Evolutionary conservation across 23 tunicate genomes (phyloP).

Genomic region (Halocynthia roretzi): DNA sequence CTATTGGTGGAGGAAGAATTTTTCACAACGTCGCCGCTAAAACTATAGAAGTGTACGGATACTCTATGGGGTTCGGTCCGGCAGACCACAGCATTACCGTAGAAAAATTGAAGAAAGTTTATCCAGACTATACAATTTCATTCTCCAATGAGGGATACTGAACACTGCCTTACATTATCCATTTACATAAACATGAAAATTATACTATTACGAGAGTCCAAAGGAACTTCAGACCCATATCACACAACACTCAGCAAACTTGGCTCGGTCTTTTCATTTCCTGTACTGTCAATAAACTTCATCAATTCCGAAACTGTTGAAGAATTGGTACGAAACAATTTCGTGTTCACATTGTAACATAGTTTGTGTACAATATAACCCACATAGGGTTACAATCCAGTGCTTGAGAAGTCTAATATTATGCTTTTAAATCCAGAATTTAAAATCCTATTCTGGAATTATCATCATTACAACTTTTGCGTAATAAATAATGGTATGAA

Average conservation of each 20-base stretch:
- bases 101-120: constrained; percentile 25
- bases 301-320: constrained; percentile 28
- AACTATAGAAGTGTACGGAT: constrained; percentile 68
- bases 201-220: constrained; percentile 25
- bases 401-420: too few relatives aligned
- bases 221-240: constrained; percentile 28
- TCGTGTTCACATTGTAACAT: too few relatives aligned
- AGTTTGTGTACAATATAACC: too few relatives aligned
- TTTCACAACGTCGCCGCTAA: constrained; percentile 36
- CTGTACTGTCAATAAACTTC: constrained; percentile 47
- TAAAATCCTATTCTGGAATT: too few relatives aligned
- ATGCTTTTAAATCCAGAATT: too few relatives aligned
- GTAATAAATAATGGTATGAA: too few relatives aligned
- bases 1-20: constrained; percentile 89
- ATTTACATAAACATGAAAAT: constrained; percentile 23
- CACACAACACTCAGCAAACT: constrained; percentile 7
- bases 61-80: constrained; percentile 90
- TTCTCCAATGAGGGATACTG: constrained; percentile 89
- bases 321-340: background rate
- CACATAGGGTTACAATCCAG: too few relatives aligned
- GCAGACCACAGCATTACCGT: constrained; percentile 90
- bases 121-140: constrained; percentile 66
- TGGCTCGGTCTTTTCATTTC: constrained; percentile 38
- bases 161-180: background rate
- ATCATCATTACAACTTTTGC: too few relatives aligned